Percentiles rank a stretch among this genome's conserved stretches.
Conservation (phyloP, 1,140 invertebrate genomes). For the Pissodes strobi region DNA sequence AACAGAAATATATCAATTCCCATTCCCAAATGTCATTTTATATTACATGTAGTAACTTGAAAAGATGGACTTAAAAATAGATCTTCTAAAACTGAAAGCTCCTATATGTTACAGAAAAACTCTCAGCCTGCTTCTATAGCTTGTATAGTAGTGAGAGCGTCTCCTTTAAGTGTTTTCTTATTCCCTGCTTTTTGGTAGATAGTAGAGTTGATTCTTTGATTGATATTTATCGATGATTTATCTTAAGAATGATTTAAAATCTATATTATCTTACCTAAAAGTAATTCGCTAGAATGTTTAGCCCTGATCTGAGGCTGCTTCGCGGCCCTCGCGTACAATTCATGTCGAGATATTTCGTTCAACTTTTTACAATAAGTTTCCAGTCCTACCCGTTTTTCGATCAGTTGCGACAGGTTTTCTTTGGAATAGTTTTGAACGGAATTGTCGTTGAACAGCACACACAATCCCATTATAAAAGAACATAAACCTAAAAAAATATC, state of each 20-base stretch:
- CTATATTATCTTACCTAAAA: conserved; percentile 52
- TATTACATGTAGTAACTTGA: neutral
- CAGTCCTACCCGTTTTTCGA: conserved; percentile 88
- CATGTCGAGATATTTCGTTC: conserved; percentile 83
- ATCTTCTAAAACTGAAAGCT: too few relatives aligned
- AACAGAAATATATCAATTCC: neutral
- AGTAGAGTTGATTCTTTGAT: too few relatives aligned
- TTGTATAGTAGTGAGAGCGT: too few relatives aligned
- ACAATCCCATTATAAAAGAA: conserved; percentile 92
- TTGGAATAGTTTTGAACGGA: conserved; percentile 78
- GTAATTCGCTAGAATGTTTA: conserved; percentile 75
- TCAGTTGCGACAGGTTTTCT: conserved; percentile 81
- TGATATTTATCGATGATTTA: too few relatives aligned
- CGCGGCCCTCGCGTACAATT: conserved; percentile 87
- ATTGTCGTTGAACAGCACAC: conserved; percentile 91
- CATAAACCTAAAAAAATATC: conserved; percentile 73
- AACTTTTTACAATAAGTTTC: conserved; percentile 90
- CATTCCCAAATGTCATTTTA: neutral
- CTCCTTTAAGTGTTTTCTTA: too few relatives aligned
- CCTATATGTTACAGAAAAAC: too few relatives aligned
- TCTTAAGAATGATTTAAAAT: neutral
- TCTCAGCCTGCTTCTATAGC: too few relatives aligned
- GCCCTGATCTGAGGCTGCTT: conserved; percentile 90
- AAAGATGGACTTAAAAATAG: too few relatives aligned
- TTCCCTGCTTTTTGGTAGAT: too few relatives aligned